These are phyloP conservation scores for Heterodera carotae DNA, from an alignment of 1,140 invertebrate species.

Conservation along the genomic window DNA sequence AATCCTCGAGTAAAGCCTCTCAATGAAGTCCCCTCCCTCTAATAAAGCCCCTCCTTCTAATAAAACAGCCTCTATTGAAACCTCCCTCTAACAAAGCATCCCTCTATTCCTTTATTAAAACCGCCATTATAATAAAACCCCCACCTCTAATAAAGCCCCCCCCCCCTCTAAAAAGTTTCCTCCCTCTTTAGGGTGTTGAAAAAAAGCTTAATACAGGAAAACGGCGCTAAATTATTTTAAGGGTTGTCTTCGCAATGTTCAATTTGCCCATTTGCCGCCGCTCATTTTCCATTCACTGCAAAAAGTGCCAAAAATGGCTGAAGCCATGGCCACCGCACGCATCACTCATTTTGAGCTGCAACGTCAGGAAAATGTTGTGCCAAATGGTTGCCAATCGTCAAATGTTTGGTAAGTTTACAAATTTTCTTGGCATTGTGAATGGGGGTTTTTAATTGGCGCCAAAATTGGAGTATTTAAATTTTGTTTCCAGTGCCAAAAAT, in stretches of 20 bases:
- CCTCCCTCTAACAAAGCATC: no score
- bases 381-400: not conserved
- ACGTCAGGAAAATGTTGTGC: conserved; percentile 22
- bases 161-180: no score
- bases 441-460: not conserved
- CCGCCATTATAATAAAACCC: no score
- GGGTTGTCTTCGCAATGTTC: conserved; percentile 87
- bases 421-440: not conserved
- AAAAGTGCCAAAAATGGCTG: conserved; percentile 13
- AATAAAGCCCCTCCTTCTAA: no score
- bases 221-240: no score
- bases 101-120: no score
- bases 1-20: no score
- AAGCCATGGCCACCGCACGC: not conserved
- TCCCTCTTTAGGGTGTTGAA: no score
- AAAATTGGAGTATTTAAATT: not conserved
- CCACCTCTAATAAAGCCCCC: no score
- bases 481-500: conserved; percentile 47
- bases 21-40: no score
- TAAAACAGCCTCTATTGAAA: no score
- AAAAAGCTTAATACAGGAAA: no score
- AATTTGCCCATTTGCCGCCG: conserved; percentile 79
- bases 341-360: conserved; percentile 31
- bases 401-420: conserved; percentile 11
- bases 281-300: conserved; percentile 77